Evolutionary conservation across 2,888 invertebrate species (phyloP).

Genomic region (Enchytraeus crypticus): DNA sequence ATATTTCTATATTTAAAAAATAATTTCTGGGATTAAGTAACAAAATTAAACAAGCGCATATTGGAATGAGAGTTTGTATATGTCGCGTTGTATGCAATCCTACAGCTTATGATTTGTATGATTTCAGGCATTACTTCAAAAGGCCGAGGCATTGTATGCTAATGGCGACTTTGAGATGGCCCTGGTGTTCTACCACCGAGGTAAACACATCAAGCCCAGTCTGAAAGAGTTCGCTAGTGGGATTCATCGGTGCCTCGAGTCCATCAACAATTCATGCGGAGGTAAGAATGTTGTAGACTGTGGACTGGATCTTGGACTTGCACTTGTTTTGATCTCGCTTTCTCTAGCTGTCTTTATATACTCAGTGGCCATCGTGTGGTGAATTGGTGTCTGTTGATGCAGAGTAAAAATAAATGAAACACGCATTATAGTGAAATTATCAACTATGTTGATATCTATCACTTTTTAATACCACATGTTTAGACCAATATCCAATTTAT

Average conservation of each 20-base stretch:
- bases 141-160: slow-evolving; percentile 79
- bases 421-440: no score
- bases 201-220: slow-evolving; percentile 70
- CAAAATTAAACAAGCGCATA: no score
- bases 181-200: slow-evolving; percentile 76
- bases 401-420: no score
- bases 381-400: no score
- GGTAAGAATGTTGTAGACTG: slow-evolving; percentile 24
- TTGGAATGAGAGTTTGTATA: no score
- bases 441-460: no score
- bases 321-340: not conserved
- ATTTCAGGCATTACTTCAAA: slow-evolving; percentile 63
- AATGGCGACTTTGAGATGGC: slow-evolving; percentile 83
- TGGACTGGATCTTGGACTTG: no score
- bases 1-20: no score
- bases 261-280: slow-evolving; percentile 77
- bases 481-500: no score
- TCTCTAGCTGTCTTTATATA: no score
- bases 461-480: no score
- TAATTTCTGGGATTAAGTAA: no score
- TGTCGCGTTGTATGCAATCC: not conserved
- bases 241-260: slow-evolving; percentile 81
- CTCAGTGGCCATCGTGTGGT: not conserved
- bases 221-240: slow-evolving; percentile 62
- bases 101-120: not conserved